Evolutionary conservation across 2,888 invertebrate genomes (phyloP).

Genomic region (Formica aserva): DNA sequence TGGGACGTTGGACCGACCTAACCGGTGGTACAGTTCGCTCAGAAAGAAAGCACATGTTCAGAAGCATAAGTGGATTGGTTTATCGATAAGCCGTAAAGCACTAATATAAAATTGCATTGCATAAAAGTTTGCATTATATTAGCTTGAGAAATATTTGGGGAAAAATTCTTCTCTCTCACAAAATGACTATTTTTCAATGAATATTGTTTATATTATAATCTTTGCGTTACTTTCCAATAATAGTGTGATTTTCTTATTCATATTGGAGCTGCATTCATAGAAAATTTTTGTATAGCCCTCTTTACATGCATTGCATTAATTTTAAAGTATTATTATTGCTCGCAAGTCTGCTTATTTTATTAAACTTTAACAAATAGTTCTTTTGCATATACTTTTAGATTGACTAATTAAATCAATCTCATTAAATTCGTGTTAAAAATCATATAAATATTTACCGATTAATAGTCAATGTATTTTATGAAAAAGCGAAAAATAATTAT

Average conservation of each 20-base stretch:
- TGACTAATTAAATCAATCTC: neutral
- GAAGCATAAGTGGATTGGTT: neutral
- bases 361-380: neutral
- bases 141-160: neutral
- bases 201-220: neutral
- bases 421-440: neutral
- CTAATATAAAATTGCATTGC: slow-evolving; percentile 11
- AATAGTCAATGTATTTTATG: neutral
- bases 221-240: neutral
- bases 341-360: neutral
- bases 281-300: neutral
- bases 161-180: neutral
- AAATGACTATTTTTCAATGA: neutral
- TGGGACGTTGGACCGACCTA: slow-evolving; percentile 60
- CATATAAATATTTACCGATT: neutral
- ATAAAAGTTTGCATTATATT: neutral
- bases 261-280: neutral
- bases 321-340: neutral
- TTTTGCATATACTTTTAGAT: neutral
- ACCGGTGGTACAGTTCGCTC: slow-evolving; percentile 70
- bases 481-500: neutral
- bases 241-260: neutral
- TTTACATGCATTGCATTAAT: neutral
- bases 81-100: slow-evolving; percentile 32
- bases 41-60: slow-evolving; percentile 56